Evolutionary conservation across 1,140 invertebrate species (phyloP), one percentile per base, ranked within the genome.

Genomic region (Zaprionus taronus): DNA sequence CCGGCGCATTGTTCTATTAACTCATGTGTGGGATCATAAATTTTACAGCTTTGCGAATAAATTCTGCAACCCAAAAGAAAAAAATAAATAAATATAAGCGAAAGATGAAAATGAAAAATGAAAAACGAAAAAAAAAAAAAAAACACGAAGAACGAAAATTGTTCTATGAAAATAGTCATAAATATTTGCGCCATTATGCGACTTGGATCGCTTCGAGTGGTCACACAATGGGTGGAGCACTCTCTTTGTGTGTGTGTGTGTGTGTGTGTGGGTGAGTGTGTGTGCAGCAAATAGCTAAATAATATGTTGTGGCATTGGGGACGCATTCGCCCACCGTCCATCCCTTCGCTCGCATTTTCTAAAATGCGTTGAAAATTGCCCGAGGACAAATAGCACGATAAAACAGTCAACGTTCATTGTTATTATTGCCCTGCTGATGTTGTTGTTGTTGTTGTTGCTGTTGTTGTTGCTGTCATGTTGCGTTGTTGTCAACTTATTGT

Each of bases 31-130:
- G 80, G 41, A 76, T 81, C 77, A 87, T 87, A 87, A 83, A 87
- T 87, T 87, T 87, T 81, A 84, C 65, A 81, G 84, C 84, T 73
- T 85, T 81, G 72, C 71, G 78, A 87, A 87, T 83, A 89, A 89
- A 86, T 80, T 82, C 26, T 61, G 36, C 38, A 70, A 72, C 49
- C 71, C 62, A 47, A 28, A 34, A 22, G 26, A 22, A 61, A 67
- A 58, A 41, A 38, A 57, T 24, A 36, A 28, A 44, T 61, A 44
- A 65, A 58, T 14, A 60, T 61, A 64, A 36, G 15, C 38, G 17
- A 15, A 41, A 44, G 36, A 62, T 74, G 47, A 38, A 49, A 17
- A 61, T 15, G 20, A 60, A 67, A 58, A 34, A 68, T 47, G n/a
- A 34, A 62, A 64, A 63, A 57, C 24, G 22, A 44, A 49, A 63